phyloP scores from a whole-genome alignment of 2,113 vertebrate genomes.

The Corvus cornix region DNA sequence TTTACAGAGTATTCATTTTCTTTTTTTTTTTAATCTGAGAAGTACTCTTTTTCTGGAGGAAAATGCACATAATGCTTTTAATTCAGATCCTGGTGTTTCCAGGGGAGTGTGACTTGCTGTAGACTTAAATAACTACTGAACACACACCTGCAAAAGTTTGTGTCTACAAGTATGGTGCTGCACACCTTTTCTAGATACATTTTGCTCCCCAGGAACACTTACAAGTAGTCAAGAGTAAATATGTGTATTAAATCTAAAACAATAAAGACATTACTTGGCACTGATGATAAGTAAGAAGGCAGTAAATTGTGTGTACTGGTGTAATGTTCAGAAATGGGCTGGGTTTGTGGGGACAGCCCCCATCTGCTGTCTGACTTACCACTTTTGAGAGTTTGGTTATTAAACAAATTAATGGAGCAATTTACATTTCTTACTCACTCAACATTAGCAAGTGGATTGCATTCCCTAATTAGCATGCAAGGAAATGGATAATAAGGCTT shows the following conservation, averaged over 20 bases:
- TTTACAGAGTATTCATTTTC: background rate
- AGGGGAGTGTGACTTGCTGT: background rate
- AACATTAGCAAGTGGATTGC: constrained; percentile 13
- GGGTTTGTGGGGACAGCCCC: background rate
- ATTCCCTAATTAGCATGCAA: constrained; percentile 43
- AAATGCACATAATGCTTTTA: background rate
- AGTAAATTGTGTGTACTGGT: background rate
- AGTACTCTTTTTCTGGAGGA: background rate
- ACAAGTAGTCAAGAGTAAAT: background rate
- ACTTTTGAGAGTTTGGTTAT: background rate
- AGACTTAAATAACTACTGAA: background rate
- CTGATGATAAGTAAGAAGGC: background rate
- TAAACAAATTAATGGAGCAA: constrained; percentile 27
- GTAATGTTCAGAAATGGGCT: background rate
- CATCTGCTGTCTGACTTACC: background rate
- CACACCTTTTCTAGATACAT: background rate
- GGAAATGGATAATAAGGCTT: constrained; percentile 37
- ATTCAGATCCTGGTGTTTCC: background rate
- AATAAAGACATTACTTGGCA: rapidly evolving
- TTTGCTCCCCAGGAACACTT: background rate
- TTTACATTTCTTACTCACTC: background rate
- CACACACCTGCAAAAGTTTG: background rate
- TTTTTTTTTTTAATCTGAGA: background rate
- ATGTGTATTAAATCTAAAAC: background rate
- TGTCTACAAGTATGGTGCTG: rapidly evolving